These are phyloP conservation scores for Tiphia femorata DNA, from an alignment of 2,888 invertebrate genomes.

Conservation along the genomic window DNA sequence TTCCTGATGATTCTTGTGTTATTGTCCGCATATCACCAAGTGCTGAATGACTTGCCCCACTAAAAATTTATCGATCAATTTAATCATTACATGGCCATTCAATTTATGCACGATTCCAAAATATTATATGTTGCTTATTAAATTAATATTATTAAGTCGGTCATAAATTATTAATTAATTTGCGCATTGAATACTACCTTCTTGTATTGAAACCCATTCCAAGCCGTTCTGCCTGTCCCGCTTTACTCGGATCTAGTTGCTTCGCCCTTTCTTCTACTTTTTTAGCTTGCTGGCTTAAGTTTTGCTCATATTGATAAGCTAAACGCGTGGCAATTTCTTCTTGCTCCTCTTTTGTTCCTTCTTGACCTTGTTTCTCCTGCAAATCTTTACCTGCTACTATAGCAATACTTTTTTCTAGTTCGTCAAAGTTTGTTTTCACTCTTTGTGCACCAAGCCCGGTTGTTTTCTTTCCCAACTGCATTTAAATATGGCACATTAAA, in stretches of 20 bases:
- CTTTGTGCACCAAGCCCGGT: slow-evolving; percentile 94
- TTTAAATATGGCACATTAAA: slow-evolving; percentile 1
- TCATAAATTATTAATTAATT: slow-evolving; percentile 44
- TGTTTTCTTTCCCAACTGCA: slow-evolving; percentile 84
- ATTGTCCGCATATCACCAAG: slow-evolving; percentile 91
- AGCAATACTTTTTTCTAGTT: slow-evolving; percentile 91
- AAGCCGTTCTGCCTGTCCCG: slow-evolving; percentile 89
- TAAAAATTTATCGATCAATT: slow-evolving; percentile 46
- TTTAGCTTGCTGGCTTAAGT: slow-evolving; percentile 77
- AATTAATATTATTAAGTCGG: slow-evolving; percentile 1
- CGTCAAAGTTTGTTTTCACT: slow-evolving; percentile 94
- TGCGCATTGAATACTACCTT: slow-evolving; percentile 64
- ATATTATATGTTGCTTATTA: neutral
- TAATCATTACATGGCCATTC: neutral
- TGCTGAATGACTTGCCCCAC: slow-evolving; percentile 87
- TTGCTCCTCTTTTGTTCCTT: slow-evolving; percentile 77
- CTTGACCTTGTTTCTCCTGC: slow-evolving; percentile 63
- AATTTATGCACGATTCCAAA: neutral
- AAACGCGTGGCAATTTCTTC: slow-evolving; percentile 76
- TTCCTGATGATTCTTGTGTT: slow-evolving; percentile 79
- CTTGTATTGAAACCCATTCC: slow-evolving; percentile 87
- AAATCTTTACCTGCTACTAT: slow-evolving; percentile 72
- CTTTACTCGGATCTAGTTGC: slow-evolving; percentile 84
- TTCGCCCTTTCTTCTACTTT: slow-evolving; percentile 81
- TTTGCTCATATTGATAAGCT: slow-evolving; percentile 78